Evolutionary conservation across 2,888 invertebrate genomes (phyloP), one percentile per base, ranked within the genome.

Genomic region (Yponomeuta plumbellus): DNA sequence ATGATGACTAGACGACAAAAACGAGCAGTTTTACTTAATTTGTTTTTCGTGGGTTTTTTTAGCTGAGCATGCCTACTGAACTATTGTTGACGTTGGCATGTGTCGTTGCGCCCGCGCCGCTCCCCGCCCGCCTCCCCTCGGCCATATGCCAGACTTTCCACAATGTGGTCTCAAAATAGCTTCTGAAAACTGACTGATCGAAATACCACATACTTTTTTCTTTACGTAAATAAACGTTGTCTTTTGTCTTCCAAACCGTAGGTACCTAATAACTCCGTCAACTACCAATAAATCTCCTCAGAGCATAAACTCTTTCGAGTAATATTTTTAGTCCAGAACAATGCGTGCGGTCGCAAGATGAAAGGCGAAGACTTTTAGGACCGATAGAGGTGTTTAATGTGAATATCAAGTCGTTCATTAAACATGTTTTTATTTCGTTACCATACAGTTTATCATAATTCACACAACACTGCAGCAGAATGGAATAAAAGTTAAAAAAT

Each of bases 31-130:
- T 52, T 17, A 52, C 44, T 52, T 52, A 1, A 52, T 52, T 17
- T 52, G 44, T 17, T 13, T 17, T 2, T 6, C 4, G 17, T 52
- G n/a, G n/a, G 44, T 79, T 85, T 84, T 85, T 88, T 86, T 34
- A 34, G 34, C 34, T 34, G 34, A 8, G 34, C 34, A 34, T 86
- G 79, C 86, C 85, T 79, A 85, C 81, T 75, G 86, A 84, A 87
- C 88, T 88, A 88, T 80, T 86, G 81, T 85, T 85, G 80, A 81
- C 84, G 85, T 88, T 89, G 89, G 88, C 89, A 83, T 26, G 83
- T 87, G 86, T 86, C 87, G 83, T 85, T 80, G 77, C 74, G 65
- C 69, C 39, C 57, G 64, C 21, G 40, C 26, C 57, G 65, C 13
- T 34, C 34, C 52, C 22, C 5, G 22, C 10, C 22, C 39, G 10